phyloP scores from a whole-genome alignment of 2,113 vertebrate genomes.

The Vireo altiloquus region DNA sequence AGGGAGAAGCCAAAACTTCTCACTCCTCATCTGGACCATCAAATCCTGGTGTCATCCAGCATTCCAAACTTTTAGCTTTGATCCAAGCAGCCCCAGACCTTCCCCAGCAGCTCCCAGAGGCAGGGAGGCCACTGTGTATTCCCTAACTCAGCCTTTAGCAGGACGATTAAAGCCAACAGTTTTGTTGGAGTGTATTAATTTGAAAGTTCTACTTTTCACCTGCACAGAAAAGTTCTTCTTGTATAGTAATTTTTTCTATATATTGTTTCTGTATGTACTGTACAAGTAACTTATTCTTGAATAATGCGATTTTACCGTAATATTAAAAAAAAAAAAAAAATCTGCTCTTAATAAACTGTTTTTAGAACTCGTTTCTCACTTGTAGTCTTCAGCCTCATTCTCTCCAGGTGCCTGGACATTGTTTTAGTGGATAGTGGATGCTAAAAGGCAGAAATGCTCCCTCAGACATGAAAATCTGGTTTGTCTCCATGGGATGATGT shows the following conservation, averaged over 20 bases:
- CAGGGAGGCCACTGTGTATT: not conserved
- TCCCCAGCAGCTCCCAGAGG: not conserved
- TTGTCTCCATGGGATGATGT: fast-evolving
- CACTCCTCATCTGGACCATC: not conserved
- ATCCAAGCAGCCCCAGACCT: not conserved
- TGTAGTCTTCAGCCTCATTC: not conserved
- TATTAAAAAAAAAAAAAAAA: constrained; percentile 50
- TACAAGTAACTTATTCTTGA: constrained; percentile 81
- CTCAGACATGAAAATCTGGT: not conserved
- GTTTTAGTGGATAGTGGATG: not conserved
- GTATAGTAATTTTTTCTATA: constrained; percentile 56
- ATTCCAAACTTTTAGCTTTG: not conserved
- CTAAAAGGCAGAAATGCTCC: not conserved
- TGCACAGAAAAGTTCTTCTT: constrained; percentile 42
- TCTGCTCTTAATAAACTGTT: constrained; percentile 72
- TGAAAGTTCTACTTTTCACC: not conserved
- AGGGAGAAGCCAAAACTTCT: not conserved
- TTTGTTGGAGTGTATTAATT: not conserved
- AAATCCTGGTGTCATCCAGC: constrained; percentile 20
- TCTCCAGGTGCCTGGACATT: not conserved
- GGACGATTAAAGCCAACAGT: constrained; percentile 6
- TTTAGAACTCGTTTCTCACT: constrained; percentile 53
- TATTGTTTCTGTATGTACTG: constrained; percentile 76
- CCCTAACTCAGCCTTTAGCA: not conserved
- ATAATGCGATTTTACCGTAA: constrained; percentile 70